Evolutionary conservation across 2,888 invertebrate species (phyloP).

Genomic region (Oithona nana): DNA sequence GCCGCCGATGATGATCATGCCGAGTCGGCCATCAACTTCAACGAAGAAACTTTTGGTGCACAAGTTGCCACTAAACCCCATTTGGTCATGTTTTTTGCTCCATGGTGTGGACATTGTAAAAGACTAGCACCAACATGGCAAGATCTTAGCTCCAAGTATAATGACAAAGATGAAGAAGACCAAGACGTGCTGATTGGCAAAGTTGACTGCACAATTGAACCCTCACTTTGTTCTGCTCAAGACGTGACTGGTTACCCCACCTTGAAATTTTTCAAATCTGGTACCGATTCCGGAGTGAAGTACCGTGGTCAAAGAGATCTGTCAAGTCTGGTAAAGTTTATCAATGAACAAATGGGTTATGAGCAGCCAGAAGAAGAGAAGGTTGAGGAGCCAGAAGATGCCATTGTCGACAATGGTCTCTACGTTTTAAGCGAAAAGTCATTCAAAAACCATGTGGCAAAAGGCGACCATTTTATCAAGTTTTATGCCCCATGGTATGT

Average conservation of each 20-base stretch:
- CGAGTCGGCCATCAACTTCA: slow-evolving; percentile 12
- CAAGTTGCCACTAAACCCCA: slow-evolving; percentile 18
- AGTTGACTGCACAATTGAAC: slow-evolving; percentile 55
- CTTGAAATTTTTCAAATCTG: slow-evolving; percentile 53
- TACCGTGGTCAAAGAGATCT: slow-evolving; percentile 59
- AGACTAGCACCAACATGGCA: slow-evolving; percentile 54
- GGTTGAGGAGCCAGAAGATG: slow-evolving; percentile 28
- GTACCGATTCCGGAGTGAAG: slow-evolving; percentile 42
- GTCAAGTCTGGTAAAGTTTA: slow-evolving; percentile 51
- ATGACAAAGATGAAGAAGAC: slow-evolving; percentile 19
- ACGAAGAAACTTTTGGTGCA: slow-evolving; percentile 17
- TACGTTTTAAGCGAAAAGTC: slow-evolving; percentile 53
- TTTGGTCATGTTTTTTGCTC: slow-evolving; percentile 20
- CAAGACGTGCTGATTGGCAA: slow-evolving; percentile 50
- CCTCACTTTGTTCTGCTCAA: slow-evolving; percentile 43
- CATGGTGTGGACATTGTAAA: slow-evolving; percentile 55
- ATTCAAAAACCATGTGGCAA: slow-evolving; percentile 47
- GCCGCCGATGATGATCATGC: background rate
- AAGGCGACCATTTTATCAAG: slow-evolving; percentile 66
- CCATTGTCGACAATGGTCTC: slow-evolving; percentile 41
- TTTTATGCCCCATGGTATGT: slow-evolving; percentile 88
- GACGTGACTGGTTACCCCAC: slow-evolving; percentile 51
- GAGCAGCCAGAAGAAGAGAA: slow-evolving; percentile 19
- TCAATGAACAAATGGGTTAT: slow-evolving; percentile 46
- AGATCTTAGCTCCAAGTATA: slow-evolving; percentile 37